These are phyloP conservation scores for Protophormia terraenovae DNA, from an alignment of 2,888 invertebrate genomes.

Conservation along the genomic window DNA sequence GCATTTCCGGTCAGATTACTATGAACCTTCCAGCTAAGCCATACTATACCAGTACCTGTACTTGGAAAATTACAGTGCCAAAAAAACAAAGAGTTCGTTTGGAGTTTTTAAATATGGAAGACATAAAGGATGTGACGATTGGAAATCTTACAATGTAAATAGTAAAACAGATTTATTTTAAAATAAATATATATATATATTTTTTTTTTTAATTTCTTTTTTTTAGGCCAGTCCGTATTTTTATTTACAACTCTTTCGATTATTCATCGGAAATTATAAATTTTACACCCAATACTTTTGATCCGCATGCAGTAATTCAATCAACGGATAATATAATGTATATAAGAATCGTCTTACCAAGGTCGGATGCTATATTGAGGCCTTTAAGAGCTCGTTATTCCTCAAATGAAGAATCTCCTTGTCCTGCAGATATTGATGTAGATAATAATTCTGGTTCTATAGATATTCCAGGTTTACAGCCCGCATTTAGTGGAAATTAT, in stretches of 20 bases:
- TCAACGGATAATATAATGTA: constrained; percentile 86
- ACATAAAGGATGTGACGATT: neutral
- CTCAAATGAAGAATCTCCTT: constrained; percentile 83
- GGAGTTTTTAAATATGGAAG: constrained; percentile 61
- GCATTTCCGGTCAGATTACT: constrained; percentile 83
- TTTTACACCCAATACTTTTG: constrained; percentile 76
- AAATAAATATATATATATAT: neutral
- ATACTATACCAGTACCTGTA: constrained; percentile 81
- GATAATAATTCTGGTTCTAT: constrained; percentile 79
- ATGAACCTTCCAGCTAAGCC: constrained; percentile 56
- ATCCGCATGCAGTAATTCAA: constrained; percentile 81
- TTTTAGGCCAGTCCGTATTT: constrained; percentile 17
- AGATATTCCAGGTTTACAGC: constrained; percentile 28
- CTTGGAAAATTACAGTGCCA: constrained; percentile 87
- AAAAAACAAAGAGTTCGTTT: constrained; percentile 84
- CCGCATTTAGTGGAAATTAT: constrained; percentile 61
- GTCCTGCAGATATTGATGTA: constrained; percentile 81
- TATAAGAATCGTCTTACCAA: constrained; percentile 81
- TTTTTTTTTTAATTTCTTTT: too few relatives aligned
- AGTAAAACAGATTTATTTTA: neutral
- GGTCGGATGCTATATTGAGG: constrained; percentile 79
- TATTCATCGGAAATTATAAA: constrained; percentile 76
- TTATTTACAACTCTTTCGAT: constrained; percentile 71
- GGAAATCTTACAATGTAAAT: constrained; percentile 63
- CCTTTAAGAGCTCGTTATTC: constrained; percentile 87